Conservation (phyloP, 1,140 invertebrate species). For the Frieseomelitta varia region DNA sequence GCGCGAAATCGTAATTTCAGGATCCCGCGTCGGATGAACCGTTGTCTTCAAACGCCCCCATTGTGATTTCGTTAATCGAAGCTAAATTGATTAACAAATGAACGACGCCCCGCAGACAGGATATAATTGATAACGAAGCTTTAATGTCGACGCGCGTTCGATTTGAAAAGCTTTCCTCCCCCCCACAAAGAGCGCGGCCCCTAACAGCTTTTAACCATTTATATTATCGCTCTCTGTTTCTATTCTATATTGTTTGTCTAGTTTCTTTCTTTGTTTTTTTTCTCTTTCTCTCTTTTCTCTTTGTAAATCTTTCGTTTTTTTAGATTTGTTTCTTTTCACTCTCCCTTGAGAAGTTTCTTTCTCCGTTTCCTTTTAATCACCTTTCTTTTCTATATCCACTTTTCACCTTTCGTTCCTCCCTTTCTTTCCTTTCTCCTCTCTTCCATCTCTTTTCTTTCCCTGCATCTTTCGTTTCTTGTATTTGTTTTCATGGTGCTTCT, state of each 20-base stretch:
- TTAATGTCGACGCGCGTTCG: neutral
- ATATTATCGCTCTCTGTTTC: too few relatives aligned
- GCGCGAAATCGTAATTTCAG: neutral
- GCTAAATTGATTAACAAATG: conserved; percentile 20
- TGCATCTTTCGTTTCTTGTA: neutral
- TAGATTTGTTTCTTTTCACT: neutral
- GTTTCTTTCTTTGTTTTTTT: too few relatives aligned
- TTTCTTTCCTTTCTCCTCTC: too few relatives aligned
- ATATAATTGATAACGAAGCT: conserved; percentile 18
- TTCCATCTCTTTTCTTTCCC: too few relatives aligned
- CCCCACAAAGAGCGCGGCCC: neutral
- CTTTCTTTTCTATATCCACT: neutral
- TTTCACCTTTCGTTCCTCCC: neutral
- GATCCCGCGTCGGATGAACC: neutral
- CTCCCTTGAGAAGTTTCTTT: neutral
- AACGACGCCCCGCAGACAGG: neutral
- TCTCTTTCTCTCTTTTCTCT: too few relatives aligned
- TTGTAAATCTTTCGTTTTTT: too few relatives aligned
- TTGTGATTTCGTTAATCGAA: conserved; percentile 2
- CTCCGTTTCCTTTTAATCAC: too few relatives aligned
- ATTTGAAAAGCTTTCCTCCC: neutral
- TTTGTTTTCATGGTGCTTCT: too few relatives aligned
- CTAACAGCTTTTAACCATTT: neutral
- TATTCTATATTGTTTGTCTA: too few relatives aligned
- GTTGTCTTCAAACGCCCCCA: neutral